These are phyloP conservation scores for Apteryx owenii DNA, from an alignment of 2,113 vertebrate species.

Conservation along the genomic window DNA sequence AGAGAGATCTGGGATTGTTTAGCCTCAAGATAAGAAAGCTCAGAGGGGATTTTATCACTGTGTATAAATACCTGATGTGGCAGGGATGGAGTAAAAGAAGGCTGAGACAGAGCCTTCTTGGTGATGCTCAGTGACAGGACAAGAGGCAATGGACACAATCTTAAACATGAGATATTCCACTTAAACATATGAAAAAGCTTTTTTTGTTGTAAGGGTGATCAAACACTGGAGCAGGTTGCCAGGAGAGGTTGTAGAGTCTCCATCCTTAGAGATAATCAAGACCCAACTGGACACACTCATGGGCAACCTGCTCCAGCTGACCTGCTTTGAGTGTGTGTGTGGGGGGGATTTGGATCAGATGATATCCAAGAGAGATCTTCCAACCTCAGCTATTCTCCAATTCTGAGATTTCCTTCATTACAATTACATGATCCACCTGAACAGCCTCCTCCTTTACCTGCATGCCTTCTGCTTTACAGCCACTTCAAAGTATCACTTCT, in stretches of 20 bases:
- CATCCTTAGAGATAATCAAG: not conserved
- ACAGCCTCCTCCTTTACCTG: not conserved
- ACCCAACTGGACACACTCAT: not conserved
- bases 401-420: not conserved
- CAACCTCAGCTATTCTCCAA: not conserved
- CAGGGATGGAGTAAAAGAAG: not conserved
- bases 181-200: not conserved
- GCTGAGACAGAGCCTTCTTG: not conserved
- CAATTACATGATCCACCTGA: not conserved
- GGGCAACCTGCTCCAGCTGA: not conserved
- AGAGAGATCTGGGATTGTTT: not conserved
- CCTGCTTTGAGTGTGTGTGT: not conserved
- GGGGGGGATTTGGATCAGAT: not conserved
- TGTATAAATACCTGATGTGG: not conserved
- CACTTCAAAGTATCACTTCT: not conserved
- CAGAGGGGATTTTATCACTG: no score
- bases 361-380: not conserved
- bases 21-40: not conserved
- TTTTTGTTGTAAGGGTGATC: not conserved
- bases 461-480: not conserved
- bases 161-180: not conserved
- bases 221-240: not conserved
- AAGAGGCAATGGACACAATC: not conserved
- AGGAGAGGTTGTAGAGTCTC: not conserved
- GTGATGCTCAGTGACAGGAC: not conserved